Evolutionary conservation across 2,888 invertebrate species (phyloP).

Genomic region (Acanthosepion pharaonis): DNA sequence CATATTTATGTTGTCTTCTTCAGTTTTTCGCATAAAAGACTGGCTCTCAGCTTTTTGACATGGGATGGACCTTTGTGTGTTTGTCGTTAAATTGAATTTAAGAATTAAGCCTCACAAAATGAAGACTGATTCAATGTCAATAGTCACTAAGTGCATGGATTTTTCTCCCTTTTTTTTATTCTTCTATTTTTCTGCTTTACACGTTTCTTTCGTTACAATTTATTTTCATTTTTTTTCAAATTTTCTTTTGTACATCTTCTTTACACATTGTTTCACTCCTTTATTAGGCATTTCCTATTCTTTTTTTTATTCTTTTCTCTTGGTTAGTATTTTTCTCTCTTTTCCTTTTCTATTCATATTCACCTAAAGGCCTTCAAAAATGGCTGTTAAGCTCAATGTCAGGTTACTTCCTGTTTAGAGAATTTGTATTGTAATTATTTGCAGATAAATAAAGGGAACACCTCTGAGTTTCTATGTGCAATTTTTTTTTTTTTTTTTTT

Average conservation of each 20-base stretch:
- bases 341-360: neutral
- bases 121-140: slow-evolving; percentile 2
- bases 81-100: slow-evolving; percentile 33
- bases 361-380: no score
- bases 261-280: neutral
- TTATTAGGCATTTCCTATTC: neutral
- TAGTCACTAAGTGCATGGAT: neutral
- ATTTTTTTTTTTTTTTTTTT: no score
- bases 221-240: neutral
- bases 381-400: no score
- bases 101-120: neutral
- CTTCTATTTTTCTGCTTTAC: neutral
- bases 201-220: neutral
- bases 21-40: neutral
- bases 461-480: no score
- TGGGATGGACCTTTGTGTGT: neutral
- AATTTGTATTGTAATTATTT: no score
- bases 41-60: neutral
- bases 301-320: neutral
- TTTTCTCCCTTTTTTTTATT: neutral
- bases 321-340: neutral
- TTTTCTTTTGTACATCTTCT: neutral
- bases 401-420: no score
- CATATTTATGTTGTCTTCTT: neutral
- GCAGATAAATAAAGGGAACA: no score